phyloP scores from a whole-genome alignment of 2,888 invertebrate species.

The Tetragonisca angustula region DNA sequence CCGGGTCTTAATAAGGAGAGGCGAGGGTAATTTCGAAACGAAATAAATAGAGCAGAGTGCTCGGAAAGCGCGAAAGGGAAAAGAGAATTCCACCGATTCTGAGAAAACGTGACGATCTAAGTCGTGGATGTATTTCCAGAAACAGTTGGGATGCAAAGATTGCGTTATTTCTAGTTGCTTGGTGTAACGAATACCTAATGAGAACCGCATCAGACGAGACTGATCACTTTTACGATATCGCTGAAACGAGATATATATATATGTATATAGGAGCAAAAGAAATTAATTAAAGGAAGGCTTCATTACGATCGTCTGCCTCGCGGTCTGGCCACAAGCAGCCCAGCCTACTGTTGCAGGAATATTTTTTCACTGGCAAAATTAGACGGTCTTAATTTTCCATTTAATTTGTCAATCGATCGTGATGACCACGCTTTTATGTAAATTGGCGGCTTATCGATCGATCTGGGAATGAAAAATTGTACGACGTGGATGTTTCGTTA shows the following conservation, averaged over 20 bases:
- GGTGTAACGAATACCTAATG: conserved; percentile 55
- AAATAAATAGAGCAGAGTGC: too few species aligned
- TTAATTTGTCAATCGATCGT: conserved; percentile 4
- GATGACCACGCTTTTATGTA: neutral
- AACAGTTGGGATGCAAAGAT: conserved; percentile 30
- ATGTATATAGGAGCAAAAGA: conserved; percentile 39
- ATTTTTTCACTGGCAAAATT: conserved; percentile 71
- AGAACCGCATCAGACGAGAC: conserved; percentile 16
- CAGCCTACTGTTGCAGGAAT: conserved; percentile 53
- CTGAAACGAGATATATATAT: conserved; percentile 49
- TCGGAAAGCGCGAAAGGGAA: neutral
- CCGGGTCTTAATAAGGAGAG: neutral
- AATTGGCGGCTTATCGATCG: neutral
- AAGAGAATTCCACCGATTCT: conserved; percentile 3
- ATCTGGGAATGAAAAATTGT: neutral
- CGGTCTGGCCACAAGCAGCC: conserved; percentile 62
- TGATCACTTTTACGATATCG: conserved; percentile 36
- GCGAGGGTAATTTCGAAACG: neutral
- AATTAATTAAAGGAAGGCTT: conserved; percentile 71
- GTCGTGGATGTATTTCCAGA: conserved; percentile 10
- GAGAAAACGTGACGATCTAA: neutral
- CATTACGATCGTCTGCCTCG: conserved; percentile 52
- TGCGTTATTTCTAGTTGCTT: neutral
- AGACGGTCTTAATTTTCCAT: conserved; percentile 40
- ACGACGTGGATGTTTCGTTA: too few species aligned